Base-by-base conservation (phyloP, 1,140 invertebrate species). In the Medauroidea extradentata region DNA sequence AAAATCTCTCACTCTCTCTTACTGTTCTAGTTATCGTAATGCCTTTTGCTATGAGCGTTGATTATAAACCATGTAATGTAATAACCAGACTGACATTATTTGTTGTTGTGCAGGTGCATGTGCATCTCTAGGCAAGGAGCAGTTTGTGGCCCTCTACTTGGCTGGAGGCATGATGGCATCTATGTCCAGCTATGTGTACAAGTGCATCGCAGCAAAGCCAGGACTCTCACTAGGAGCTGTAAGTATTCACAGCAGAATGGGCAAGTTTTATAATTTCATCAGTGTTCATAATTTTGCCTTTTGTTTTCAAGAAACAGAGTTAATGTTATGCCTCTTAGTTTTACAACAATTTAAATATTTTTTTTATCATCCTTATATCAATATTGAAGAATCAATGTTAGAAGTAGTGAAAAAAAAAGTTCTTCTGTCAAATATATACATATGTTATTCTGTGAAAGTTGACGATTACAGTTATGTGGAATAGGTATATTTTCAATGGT, bases 111-210 rank as follows among this genome's bases (percentile, higher is more conserved):
- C 29, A 63, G 79, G 82, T 25, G 84, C 86, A 49, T 81, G 90
- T n/a, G 68, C 83, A n/a, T 77, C 85, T 46, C 78, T 97, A 64
- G 95, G 94, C 18, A 89, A 86, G 69, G 94, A 98, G 78, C 93
- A 98, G 74, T 96, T 97, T 76, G 65, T 94, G 54, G 93, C 86
- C 0, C 81, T 98, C 68, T 99, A 97, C 78, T 73, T 97, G 53
- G 88, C 86, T 65, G 89, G 89, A 63, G 95, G 92, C 42, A 88
- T 94, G 0, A 75, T 96, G 24, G 91, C 94, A 49, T 94, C 91
- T 67, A 86, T 96, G 64, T 79, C 84, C 43, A 96, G 94, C 78
- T 85, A 93, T 65, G 57, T 90, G 0, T 87, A 87, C 69, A 96
- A 96, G 82, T 81, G 85, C 21, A 64, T 82, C 0, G 78, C 83